These are phyloP conservation scores for Cotesia congregata DNA, from an alignment of 2,888 invertebrate species.

Conservation along the genomic window DNA sequence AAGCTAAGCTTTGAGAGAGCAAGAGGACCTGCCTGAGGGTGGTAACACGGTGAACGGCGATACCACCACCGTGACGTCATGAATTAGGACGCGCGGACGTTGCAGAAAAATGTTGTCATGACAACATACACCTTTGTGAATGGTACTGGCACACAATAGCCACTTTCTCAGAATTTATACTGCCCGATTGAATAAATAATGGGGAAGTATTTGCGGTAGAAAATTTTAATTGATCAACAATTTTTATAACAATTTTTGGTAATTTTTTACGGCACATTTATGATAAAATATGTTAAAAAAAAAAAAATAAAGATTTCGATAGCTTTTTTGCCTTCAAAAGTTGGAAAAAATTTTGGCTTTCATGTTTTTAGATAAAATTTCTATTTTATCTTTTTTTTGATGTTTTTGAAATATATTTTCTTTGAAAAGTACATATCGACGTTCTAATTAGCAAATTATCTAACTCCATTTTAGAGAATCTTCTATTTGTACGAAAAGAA, in stretches of 20 bases:
- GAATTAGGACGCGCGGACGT: constrained; percentile 65
- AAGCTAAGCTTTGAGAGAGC: neutral
- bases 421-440: no score
- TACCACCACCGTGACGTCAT: constrained; percentile 62
- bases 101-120: constrained; percentile 68
- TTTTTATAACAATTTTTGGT: neutral
- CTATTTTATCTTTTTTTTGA: no score
- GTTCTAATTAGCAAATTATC: no score
- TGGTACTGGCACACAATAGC: constrained; percentile 36
- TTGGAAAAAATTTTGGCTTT: no score
- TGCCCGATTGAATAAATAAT: constrained; percentile 7
- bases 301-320: no score
- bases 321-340: no score
- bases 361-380: no score
- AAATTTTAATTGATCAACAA: neutral
- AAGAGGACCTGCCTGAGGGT: constrained; percentile 14
- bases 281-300: no score
- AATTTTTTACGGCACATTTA: no score
- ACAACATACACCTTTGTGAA: constrained; percentile 52
- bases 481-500: no score
- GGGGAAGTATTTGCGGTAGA: neutral
- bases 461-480: no score
- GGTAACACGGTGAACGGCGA: constrained; percentile 52
- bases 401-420: no score
- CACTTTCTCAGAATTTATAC: constrained; percentile 22